A percentile compares a stretch with the other conserved stretches of the same genome.
These are phyloP conservation scores for Moxostoma hubbsi DNA, from an alignment of 2,797 vertebrate genomes.

Conservation along the genomic window DNA sequence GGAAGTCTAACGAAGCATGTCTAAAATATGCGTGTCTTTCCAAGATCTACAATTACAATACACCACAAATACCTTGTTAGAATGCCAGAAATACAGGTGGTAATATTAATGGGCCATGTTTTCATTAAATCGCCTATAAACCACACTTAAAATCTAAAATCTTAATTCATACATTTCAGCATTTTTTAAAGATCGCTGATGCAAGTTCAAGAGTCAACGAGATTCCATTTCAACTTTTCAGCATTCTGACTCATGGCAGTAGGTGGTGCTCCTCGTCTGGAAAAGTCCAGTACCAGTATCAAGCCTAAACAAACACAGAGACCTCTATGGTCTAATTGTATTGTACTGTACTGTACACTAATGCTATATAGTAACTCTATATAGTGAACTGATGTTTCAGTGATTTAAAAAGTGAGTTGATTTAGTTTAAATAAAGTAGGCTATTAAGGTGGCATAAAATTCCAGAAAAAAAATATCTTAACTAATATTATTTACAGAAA, in stretches of 20 bases:
- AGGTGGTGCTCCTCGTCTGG: constrained; percentile 54
- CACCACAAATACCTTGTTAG: not conserved
- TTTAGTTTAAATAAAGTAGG: not conserved
- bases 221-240: not conserved
- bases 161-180: not conserved
- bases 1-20: not conserved
- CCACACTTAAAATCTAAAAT: not conserved
- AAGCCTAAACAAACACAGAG: not conserved
- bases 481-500: not conserved
- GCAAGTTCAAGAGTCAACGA: not conserved
- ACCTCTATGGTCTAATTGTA: not conserved
- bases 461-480: too few relatives aligned
- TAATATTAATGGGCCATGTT: not conserved
- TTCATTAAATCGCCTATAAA: not conserved
- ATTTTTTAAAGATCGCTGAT: not conserved
- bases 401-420: not conserved
- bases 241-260: constrained; percentile 22
- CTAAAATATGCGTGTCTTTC: not conserved
- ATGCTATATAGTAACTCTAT: not conserved
- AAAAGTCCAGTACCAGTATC: not conserved
- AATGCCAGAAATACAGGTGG: not conserved
- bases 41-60: not conserved
- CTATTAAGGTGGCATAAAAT: not conserved
- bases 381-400: not conserved
- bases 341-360: not conserved